Conservation (phyloP, 2,113 vertebrate genomes). For the Mirounga angustirostris region DNA sequence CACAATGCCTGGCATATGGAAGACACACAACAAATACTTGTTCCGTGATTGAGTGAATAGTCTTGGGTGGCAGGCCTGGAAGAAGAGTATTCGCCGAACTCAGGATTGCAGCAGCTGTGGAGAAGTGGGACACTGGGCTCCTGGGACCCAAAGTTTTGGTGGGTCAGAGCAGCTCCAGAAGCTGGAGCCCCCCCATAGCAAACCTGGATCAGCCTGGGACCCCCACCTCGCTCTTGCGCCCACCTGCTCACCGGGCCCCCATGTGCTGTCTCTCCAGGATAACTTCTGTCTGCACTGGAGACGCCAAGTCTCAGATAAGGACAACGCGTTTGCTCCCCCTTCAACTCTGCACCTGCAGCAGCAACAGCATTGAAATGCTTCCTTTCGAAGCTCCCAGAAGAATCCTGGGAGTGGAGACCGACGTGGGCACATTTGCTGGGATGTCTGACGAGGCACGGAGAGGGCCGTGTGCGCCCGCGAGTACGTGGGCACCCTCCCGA, state of each 20-base stretch:
- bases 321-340: background rate
- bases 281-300: constrained; percentile 12
- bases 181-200: background rate
- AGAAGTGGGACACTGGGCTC: background rate
- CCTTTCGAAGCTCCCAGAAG: constrained; percentile 47
- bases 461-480: constrained; percentile 67
- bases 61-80: background rate
- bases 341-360: background rate
- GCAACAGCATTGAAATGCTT: background rate
- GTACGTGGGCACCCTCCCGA: constrained; percentile 80
- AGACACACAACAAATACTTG: background rate
- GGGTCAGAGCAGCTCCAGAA: background rate
- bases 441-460: constrained; percentile 78
- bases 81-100: background rate
- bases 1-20: background rate
- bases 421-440: constrained; percentile 74
- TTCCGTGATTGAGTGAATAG: background rate
- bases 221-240: background rate
- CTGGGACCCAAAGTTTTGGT: background rate
- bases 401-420: constrained; percentile 30
- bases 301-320: background rate
- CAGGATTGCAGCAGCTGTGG: background rate
- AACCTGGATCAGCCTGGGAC: background rate
- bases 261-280: background rate
- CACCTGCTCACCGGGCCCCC: background rate